Percentiles rank a stretch among this genome's conserved stretches.
These are phyloP conservation scores for Rhea pennata DNA, from an alignment of 2,113 vertebrate species.

Conservation along the genomic window DNA sequence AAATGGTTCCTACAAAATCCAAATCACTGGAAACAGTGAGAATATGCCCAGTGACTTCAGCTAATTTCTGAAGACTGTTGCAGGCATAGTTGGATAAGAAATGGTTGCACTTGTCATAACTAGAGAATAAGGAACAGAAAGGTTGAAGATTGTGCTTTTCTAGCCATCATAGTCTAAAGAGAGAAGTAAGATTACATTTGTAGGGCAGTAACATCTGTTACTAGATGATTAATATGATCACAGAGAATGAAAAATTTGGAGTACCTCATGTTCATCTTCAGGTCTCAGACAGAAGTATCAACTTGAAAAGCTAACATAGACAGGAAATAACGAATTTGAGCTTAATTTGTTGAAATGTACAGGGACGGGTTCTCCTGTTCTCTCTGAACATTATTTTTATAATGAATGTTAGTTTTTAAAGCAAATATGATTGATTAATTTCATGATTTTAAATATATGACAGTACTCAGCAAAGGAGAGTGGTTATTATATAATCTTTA, in stretches of 20 bases:
- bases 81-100: neutral
- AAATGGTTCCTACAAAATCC: neutral
- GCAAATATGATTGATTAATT: neutral
- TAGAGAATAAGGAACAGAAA: neutral
- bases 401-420: neutral
- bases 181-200: neutral
- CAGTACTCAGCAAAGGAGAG: rapidly evolving
- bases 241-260: neutral
- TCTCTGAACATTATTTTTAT: neutral
- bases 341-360: neutral
- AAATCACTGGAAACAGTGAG: neutral
- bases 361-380: rapidly evolving
- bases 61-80: neutral
- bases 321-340: neutral
- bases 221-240: neutral
- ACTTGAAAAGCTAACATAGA: neutral
- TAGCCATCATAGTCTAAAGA: neutral
- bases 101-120: rapidly evolving
- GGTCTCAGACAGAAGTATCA: neutral
- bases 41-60: neutral
- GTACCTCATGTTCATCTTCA: neutral
- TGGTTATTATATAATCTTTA: neutral
- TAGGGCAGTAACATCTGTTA: neutral
- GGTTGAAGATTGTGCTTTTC: neutral
- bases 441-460: neutral